These are phyloP conservation scores for Nomada goodeniana DNA, from an alignment of 2,888 invertebrate species.

Conservation along the genomic window DNA sequence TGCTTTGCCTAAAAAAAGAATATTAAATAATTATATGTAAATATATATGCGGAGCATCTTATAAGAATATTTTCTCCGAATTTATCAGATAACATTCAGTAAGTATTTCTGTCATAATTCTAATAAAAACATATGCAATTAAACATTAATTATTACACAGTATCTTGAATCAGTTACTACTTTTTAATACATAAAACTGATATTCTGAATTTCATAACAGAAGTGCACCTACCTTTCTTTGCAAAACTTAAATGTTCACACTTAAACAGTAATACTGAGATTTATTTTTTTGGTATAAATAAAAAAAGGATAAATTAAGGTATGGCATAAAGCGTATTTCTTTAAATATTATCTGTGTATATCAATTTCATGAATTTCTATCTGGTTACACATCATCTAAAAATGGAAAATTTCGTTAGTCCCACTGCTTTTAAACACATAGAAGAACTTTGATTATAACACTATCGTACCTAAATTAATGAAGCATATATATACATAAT, in stretches of 20 bases:
- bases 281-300: conserved; percentile 11
- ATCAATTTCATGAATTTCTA: conserved; percentile 25
- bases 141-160: not conserved
- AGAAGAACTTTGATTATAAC: conserved; percentile 2
- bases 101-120: not conserved
- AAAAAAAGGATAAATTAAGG: conserved; percentile 4
- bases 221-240: conserved; percentile 17
- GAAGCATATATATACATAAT: not conserved
- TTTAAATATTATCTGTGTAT: conserved; percentile 44
- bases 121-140: not conserved
- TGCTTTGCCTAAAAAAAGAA: conserved; percentile 14
- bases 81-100: not conserved
- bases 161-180: not conserved
- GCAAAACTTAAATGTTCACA: not conserved
- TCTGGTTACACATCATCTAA: conserved; percentile 33
- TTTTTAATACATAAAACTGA: conserved; percentile 1
- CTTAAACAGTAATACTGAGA: conserved; percentile 23
- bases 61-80: not conserved
- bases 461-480: not conserved
- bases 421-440: not conserved
- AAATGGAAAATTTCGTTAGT: conserved; percentile 11
- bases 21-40: not conserved
- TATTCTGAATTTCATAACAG: not conserved
- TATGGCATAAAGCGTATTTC: not conserved
- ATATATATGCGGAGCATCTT: not conserved